Conservation (phyloP, 2,888 invertebrate species). For the Schizotus pectinicornis region DNA sequence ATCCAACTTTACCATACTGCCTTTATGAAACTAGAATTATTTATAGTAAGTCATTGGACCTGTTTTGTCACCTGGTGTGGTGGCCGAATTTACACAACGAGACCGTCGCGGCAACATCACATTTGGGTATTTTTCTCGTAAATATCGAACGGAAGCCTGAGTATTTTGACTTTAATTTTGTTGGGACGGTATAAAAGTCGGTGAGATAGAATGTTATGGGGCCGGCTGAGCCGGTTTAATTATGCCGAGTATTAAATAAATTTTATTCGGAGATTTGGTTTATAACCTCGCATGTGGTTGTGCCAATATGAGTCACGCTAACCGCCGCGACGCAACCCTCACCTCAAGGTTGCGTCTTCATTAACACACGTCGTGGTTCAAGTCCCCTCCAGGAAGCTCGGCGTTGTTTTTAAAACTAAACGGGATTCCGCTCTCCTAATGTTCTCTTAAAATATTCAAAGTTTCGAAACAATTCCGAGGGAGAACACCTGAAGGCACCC, state of each 20-base stretch:
- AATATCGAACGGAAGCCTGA: constrained; percentile 47
- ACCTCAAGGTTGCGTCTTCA: background rate
- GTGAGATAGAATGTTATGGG: constrained; percentile 47
- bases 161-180: constrained; percentile 50
- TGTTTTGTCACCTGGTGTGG: constrained; percentile 51
- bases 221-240: constrained; percentile 37
- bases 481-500: no score
- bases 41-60: constrained; percentile 47
- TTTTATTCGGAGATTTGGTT: constrained; percentile 29
- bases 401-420: no score
- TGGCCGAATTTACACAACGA: constrained; percentile 40
- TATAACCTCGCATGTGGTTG: constrained; percentile 21
- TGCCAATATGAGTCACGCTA: constrained; percentile 19
- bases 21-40: constrained; percentile 39
- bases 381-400: no score
- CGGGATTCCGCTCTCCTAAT: no score
- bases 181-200: constrained; percentile 48
- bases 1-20: constrained; percentile 35
- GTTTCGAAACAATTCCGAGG: no score
- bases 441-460: no score
- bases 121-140: constrained; percentile 53
- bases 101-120: constrained; percentile 40
- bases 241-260: constrained; percentile 34
- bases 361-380: constrained; percentile 2
- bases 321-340: background rate